Percentiles rank a stretch among this genome's conserved stretches.
Evolutionary conservation across 2,113 vertebrate genomes (phyloP).

Genomic region (Ondatra zibethicus): DNA sequence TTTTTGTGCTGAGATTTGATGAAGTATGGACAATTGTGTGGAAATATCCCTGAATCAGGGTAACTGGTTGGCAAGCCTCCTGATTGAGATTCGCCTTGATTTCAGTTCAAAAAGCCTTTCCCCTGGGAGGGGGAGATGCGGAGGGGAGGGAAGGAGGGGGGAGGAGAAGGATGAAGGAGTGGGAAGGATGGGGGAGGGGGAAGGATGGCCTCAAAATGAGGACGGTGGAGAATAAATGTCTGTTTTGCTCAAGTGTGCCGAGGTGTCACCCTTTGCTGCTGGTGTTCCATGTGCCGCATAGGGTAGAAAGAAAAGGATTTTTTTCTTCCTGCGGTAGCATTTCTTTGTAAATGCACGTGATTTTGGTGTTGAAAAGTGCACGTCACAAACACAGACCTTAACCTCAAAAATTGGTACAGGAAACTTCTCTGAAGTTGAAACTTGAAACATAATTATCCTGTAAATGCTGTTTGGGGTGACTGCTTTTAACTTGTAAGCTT

Average conservation of each 20-base stretch:
- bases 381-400: background rate
- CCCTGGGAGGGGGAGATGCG: no score
- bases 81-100: background rate
- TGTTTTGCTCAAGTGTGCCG: background rate
- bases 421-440: background rate
- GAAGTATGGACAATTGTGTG: background rate
- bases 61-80: background rate
- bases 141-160: no score
- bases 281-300: background rate
- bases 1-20: background rate
- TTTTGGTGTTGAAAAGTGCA: background rate
- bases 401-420: background rate
- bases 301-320: background rate
- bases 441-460: background rate
- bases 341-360: slow-evolving; percentile 47
- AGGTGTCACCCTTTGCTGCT: background rate
- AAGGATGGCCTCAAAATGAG: background rate
- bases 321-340: background rate
- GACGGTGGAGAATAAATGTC: background rate
- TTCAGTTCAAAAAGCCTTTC: background rate
- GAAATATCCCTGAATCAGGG: background rate
- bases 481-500: slow-evolving; percentile 12
- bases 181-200: no score
- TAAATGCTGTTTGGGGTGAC: background rate
- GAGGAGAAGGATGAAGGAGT: no score